These are phyloP conservation scores for Conus canariensis DNA, from an alignment of 2,888 invertebrate species.

Conservation along the genomic window DNA sequence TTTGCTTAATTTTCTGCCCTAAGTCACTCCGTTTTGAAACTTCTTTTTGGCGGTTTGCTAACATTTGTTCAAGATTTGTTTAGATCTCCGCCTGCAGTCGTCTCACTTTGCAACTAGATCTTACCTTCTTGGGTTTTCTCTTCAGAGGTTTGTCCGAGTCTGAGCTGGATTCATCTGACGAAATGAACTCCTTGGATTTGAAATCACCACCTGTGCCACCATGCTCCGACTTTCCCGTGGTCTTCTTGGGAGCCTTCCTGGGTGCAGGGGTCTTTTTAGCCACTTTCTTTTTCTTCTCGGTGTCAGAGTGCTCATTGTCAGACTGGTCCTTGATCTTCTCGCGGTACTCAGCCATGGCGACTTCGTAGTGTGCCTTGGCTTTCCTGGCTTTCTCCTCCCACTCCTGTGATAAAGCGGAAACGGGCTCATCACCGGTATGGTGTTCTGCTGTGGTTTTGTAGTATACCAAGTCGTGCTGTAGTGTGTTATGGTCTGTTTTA, in stretches of 20 bases:
- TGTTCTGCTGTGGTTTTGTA: too few species aligned
- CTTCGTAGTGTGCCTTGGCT: conserved; percentile 91
- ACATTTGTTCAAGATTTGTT: too few species aligned
- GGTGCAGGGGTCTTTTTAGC: conserved; percentile 23
- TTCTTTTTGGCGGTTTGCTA: too few species aligned
- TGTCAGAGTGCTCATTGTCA: conserved; percentile 22
- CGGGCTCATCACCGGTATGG: too few species aligned
- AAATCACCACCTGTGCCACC: conserved; percentile 83
- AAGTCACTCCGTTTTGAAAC: too few species aligned
- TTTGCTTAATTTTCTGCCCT: neutral
- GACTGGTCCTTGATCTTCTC: conserved; percentile 43
- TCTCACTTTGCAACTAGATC: neutral
- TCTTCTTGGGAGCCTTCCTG: conserved; percentile 45
- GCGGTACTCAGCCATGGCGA: conserved; percentile 93
- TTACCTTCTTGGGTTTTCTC: conserved; percentile 74
- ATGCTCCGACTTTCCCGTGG: conserved; percentile 47
- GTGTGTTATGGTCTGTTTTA: too few species aligned
- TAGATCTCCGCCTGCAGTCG: neutral
- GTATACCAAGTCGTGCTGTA: too few species aligned
- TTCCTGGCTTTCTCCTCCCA: conserved; percentile 93
- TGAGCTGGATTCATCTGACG: conserved; percentile 81
- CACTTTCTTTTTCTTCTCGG: conserved; percentile 3
- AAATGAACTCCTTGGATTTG: conserved; percentile 96
- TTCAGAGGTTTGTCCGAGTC: conserved; percentile 73
- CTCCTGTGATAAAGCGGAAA: conserved; percentile 81